These are phyloP conservation scores for Enteromius unitaeniatus DNA, from an alignment of 2,797 vertebrate species.

Conservation along the genomic window DNA sequence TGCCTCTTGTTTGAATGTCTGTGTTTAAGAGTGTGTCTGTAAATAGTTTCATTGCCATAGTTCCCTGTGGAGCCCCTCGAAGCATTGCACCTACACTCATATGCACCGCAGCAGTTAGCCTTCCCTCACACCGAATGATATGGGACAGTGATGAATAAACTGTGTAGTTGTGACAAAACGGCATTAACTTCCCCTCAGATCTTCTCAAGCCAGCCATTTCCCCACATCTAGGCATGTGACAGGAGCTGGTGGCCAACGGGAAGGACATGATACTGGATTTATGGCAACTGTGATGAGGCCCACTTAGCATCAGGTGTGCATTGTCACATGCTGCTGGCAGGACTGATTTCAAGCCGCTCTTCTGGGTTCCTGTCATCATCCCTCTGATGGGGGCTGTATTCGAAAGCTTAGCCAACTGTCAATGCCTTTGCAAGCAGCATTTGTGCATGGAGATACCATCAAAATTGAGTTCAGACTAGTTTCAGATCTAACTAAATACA, in stretches of 20 bases:
- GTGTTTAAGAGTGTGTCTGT: constrained; percentile 60
- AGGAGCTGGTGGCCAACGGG: constrained; percentile 14
- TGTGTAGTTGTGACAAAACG: neutral
- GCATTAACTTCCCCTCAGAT: neutral
- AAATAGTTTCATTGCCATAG: constrained; percentile 66
- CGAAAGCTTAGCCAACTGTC: neutral
- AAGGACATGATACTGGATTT: constrained; percentile 12
- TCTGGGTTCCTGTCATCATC: neutral
- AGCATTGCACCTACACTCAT: constrained; percentile 61
- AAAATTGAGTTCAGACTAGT: neutral
- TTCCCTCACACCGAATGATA: neutral
- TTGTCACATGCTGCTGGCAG: neutral
- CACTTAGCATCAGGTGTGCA: constrained; percentile 8
- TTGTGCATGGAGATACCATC: neutral
- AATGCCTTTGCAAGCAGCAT: neutral
- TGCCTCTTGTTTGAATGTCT: neutral
- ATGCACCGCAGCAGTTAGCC: constrained; percentile 65
- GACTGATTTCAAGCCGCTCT: neutral
- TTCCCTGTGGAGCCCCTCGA: constrained; percentile 59
- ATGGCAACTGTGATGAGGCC: constrained; percentile 1
- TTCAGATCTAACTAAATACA: neutral
- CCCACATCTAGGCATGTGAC: neutral
- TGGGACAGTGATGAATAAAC: neutral
- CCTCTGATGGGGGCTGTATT: neutral
- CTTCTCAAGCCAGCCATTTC: neutral